Evolutionary conservation across 1,140 invertebrate species (phyloP).

Genomic region (Diprion similis): DNA sequence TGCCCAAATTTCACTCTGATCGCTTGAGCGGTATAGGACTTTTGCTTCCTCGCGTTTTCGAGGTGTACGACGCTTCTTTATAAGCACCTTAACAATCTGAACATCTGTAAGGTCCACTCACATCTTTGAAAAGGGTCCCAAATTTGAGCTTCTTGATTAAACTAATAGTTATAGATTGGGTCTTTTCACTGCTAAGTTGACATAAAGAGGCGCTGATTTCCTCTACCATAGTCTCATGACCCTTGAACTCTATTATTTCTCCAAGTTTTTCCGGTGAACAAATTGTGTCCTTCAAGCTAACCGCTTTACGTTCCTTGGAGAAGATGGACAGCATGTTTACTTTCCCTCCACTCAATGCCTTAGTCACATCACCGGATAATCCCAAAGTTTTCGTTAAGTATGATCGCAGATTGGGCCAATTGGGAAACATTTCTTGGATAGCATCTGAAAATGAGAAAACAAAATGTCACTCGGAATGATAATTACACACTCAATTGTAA

Average conservation of each 20-base stretch:
- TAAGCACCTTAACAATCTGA: too few species aligned
- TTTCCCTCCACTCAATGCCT: slow-evolving; percentile 44
- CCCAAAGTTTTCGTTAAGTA: slow-evolving; percentile 46
- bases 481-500: background rate
- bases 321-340: slow-evolving; percentile 56
- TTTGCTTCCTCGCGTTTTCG: too few species aligned
- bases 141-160: slow-evolving; percentile 63
- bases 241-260: slow-evolving; percentile 48
- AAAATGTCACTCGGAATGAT: background rate
- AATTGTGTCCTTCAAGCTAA: slow-evolving; percentile 50
- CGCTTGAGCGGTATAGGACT: too few species aligned
- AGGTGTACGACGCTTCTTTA: too few species aligned
- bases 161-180: slow-evolving; percentile 54
- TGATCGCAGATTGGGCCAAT: slow-evolving; percentile 50
- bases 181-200: slow-evolving; percentile 51
- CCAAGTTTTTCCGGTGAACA: slow-evolving; percentile 49
- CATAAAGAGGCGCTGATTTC: slow-evolving; percentile 59
- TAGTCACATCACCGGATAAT: slow-evolving; percentile 39
- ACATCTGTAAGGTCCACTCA: slow-evolving; percentile 35
- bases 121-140: slow-evolving; percentile 60
- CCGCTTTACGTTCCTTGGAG: slow-evolving; percentile 43
- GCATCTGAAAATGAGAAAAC: slow-evolving; percentile 39
- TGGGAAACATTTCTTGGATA: slow-evolving; percentile 50
- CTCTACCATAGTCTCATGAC: slow-evolving; percentile 39
- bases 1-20: too few species aligned